Evolutionary conservation across 2,888 invertebrate species (phyloP).

Genomic region (Tipula lateralis): DNA sequence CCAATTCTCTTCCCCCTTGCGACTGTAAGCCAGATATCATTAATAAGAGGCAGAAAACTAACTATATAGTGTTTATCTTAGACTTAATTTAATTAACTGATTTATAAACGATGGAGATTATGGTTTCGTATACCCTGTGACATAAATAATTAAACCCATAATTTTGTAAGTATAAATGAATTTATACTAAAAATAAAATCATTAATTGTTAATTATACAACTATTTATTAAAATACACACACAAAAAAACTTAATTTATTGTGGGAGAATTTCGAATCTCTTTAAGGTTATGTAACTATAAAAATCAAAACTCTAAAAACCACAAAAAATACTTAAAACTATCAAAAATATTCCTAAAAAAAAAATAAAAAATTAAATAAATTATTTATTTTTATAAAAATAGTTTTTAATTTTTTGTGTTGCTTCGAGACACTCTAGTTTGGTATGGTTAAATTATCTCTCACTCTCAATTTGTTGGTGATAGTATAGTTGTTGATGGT

Average conservation of each 20-base stretch:
- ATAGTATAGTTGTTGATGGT: background rate
- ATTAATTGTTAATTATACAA: background rate
- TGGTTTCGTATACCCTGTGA: no score
- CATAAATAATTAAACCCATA: background rate
- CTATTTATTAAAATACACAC: background rate
- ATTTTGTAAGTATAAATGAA: background rate
- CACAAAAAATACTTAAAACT: background rate
- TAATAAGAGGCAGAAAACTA: no score
- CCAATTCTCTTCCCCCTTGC: no score
- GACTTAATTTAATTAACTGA: no score
- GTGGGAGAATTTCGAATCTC: background rate
- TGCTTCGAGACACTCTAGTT: background rate
- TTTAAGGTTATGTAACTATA: background rate
- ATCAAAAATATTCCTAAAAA: background rate
- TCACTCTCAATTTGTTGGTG: background rate
- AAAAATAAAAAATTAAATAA: background rate
- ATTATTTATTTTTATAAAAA: constrained; percentile 1
- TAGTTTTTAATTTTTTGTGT: constrained; percentile 15
- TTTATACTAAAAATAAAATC: background rate
- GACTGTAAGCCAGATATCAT: no score
- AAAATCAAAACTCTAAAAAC: background rate
- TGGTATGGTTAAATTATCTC: background rate
- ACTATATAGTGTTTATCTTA: no score
- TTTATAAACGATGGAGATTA: no score
- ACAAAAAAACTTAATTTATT: background rate